Conservation (phyloP, 2,113 vertebrate species). For the Melanotaenia duboulayi region DNA sequence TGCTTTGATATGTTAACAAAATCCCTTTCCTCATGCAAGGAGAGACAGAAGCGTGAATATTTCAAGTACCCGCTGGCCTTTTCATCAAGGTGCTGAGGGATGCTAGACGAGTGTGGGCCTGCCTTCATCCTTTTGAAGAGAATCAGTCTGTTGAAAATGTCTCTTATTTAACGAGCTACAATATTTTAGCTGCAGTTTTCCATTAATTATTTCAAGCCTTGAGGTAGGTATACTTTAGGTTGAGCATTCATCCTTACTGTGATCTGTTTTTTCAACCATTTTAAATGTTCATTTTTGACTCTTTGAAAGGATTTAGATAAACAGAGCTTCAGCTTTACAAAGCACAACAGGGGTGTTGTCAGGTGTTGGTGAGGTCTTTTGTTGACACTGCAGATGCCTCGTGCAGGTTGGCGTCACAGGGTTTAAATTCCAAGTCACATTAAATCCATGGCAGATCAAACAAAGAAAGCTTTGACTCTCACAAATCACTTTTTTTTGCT, state of each 20-base stretch:
- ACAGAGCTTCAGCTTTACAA: slow-evolving; percentile 9
- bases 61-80: slow-evolving; percentile 53
- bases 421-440: slow-evolving; percentile 33
- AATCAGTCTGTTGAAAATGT: slow-evolving; percentile 35
- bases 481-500: slow-evolving; percentile 26
- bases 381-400: slow-evolving; percentile 47
- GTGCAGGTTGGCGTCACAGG: slow-evolving; percentile 24
- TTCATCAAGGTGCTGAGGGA: slow-evolving; percentile 56
- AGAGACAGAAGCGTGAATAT: slow-evolving; percentile 40
- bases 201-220: slow-evolving; percentile 19
- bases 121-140: slow-evolving; percentile 49
- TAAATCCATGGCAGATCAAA: slow-evolving; percentile 27
- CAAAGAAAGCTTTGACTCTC: slow-evolving; percentile 54
- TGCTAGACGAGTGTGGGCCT: slow-evolving; percentile 70
- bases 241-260: background rate
- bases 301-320: background rate
- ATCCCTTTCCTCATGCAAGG: slow-evolving; percentile 27
- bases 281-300: slow-evolving; percentile 12
- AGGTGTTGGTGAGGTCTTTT: slow-evolving; percentile 37
- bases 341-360: slow-evolving; percentile 31
- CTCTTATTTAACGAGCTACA: slow-evolving; percentile 32
- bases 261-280: slow-evolving; percentile 2
- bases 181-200: slow-evolving; percentile 32
- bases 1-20: slow-evolving; percentile 45
- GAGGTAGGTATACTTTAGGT: slow-evolving; percentile 1